Evolutionary conservation across 2,113 vertebrate species (phyloP).

Genomic region (Zapus hudsonius): DNA sequence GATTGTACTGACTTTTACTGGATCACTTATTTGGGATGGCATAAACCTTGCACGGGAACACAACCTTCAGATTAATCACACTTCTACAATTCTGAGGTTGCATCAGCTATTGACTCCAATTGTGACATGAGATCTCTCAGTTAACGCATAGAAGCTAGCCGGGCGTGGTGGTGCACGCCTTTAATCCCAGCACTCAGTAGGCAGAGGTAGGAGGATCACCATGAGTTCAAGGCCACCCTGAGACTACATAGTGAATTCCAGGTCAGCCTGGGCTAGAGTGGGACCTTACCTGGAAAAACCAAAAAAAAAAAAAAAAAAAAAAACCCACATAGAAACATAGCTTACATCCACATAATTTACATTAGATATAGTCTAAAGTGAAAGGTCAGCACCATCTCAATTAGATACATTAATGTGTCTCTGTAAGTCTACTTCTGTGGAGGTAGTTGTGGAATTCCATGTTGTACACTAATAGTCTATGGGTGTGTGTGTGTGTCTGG

Average conservation of each 20-base stretch:
- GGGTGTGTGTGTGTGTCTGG: neutral
- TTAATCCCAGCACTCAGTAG: no score
- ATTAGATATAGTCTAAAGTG: neutral
- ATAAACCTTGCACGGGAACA: neutral
- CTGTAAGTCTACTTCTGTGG: neutral
- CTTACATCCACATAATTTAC: neutral
- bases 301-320: no score
- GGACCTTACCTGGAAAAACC: no score
- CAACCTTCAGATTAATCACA: neutral
- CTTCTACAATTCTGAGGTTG: neutral
- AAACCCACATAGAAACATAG: neutral
- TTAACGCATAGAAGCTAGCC: no score
- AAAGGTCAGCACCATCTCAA: neutral
- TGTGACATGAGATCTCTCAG: neutral
- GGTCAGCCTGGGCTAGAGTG: no score
- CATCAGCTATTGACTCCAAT: neutral
- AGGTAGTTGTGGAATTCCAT: neutral
- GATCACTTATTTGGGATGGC: neutral
- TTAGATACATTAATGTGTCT: neutral
- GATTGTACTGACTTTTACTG: neutral
- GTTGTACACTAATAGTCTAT: neutral
- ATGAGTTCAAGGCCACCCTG: no score
- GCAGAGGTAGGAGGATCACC: no score
- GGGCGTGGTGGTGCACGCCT: no score
- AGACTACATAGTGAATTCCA: no score